Conservation (phyloP, 2,888 invertebrate genomes). For the Tuberolachnus salignus region DNA sequence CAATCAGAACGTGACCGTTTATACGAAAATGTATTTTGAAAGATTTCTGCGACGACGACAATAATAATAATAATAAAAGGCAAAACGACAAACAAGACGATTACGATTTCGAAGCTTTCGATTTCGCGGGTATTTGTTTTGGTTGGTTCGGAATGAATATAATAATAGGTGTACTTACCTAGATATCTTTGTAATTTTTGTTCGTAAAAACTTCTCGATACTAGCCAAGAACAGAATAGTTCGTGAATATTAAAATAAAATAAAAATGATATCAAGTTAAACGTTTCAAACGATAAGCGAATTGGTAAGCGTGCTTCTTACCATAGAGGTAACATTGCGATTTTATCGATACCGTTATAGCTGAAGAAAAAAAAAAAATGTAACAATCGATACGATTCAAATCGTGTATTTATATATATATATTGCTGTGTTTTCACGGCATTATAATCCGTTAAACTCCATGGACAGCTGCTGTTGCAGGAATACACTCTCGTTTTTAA, state of each 20-base stretch:
- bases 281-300: too few species aligned
- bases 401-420: neutral
- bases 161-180: too few species aligned
- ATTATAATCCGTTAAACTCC: constrained; percentile 10
- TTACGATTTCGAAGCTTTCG: too few species aligned
- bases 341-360: constrained; percentile 5
- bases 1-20: constrained; percentile 52
- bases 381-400: constrained; percentile 3
- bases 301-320: too few species aligned
- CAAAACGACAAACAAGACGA: neutral
- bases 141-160: too few species aligned
- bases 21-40: neutral
- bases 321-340: neutral
- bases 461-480: neutral
- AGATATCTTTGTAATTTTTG: too few species aligned
- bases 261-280: too few species aligned
- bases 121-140: too few species aligned
- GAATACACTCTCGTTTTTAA: constrained; percentile 36
- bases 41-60: neutral
- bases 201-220: too few species aligned
- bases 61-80: too few species aligned
- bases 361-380: neutral
- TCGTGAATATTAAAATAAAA: too few species aligned
- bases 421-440: neutral
- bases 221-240: too few species aligned